Evolutionary conservation across 2,888 invertebrate species (phyloP), one percentile per base, ranked within the genome.

Genomic region (Tetramorium bicarinatum): DNA sequence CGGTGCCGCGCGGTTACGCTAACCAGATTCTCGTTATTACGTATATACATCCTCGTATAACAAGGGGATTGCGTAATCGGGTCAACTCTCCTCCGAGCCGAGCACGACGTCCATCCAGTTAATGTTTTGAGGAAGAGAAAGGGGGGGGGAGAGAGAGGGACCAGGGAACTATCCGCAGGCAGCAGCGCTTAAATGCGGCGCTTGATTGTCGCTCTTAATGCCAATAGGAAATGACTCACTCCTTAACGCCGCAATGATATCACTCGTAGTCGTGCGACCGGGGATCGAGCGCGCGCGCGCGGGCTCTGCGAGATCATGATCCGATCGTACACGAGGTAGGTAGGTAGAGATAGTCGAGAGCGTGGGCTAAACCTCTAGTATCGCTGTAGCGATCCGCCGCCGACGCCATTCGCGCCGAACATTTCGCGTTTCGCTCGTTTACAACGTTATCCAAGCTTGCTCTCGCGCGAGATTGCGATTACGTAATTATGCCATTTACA

Each of bases 211-310:
- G 82, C 87, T 89, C 89, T 91, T 92, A 90, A 90, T 88, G 90
- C 87, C 90, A 91, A 91, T 91, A 89, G 91, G 90, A 92, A 92
- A 87, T 92, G 92, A 92, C 87, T 92, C 92, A 92, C 88, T 87
- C 87, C 85, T 88, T 87, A 89, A 90, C 87, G 83, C 85, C 85
- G 88, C 87, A 88, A 89, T 92, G 92, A 92, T 91, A 92, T 92
- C 92, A 89, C 83, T 87, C 75, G 52, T 34, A 79, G 81, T 71
- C 77, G 67, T 75, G 76, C 82, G 83, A 76, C 83, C 66, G 29
- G 11, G 64, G 49, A 56, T 59, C 52, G 85, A 79, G 61, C 44
- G 49, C 29, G 49, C 74, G 66, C 29, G 29, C 29, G 29, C 29
- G 29, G 0, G 29, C 29, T 3, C 54, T 54, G 62, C 72, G 64